These are phyloP conservation scores for Saccostrea cuccullata DNA, from an alignment of 1,140 invertebrate genomes.

Conservation along the genomic window DNA sequence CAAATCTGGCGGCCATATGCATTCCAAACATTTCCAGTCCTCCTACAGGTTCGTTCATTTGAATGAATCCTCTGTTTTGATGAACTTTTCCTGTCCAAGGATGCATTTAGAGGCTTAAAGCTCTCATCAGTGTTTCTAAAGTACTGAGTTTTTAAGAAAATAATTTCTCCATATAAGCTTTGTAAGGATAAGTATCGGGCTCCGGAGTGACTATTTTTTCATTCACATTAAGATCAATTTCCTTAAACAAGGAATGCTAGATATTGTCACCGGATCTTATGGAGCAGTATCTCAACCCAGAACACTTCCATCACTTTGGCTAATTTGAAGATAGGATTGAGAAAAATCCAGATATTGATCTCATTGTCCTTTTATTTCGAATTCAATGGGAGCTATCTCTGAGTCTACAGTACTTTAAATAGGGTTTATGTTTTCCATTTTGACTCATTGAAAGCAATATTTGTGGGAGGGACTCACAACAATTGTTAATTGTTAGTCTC, in stretches of 20 bases:
- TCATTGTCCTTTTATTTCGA: neutral
- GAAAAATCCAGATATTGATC: neutral
- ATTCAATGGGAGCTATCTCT: neutral
- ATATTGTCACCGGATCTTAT: neutral
- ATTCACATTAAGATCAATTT: neutral
- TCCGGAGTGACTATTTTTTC: neutral
- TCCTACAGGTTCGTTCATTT: no score
- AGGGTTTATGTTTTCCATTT: neutral
- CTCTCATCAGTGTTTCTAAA: neutral
- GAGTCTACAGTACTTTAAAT: neutral
- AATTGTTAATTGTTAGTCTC: neutral
- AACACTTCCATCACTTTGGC: neutral
- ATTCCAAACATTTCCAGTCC: no score
- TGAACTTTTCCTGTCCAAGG: no score
- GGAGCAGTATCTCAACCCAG: neutral
- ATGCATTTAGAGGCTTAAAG: neutral
- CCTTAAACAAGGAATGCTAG: neutral
- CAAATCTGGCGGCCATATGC: no score
- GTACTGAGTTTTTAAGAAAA: neutral
- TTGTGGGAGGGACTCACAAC: neutral
- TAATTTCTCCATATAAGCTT: slow-evolving; percentile 35
- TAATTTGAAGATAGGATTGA: neutral
- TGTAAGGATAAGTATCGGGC: slow-evolving; percentile 31
- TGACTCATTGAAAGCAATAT: neutral
- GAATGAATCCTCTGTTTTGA: no score